Base-by-base conservation (phyloP, 2,888 invertebrate genomes). In the Sisyra terminalis region DNA sequence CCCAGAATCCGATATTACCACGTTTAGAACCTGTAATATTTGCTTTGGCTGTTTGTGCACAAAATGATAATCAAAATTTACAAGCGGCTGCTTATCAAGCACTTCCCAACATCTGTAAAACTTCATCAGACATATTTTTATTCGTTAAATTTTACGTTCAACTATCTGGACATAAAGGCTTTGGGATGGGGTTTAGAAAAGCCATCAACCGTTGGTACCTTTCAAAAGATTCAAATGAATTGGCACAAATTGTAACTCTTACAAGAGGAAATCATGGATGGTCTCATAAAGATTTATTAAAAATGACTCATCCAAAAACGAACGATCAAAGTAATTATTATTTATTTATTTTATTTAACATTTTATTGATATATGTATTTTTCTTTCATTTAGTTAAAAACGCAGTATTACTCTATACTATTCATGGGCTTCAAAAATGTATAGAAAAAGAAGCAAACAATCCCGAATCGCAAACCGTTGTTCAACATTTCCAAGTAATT, bases 241-340 rank as follows among this genome's bases (percentile, higher is more conserved):
- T 85, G 34, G 76, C 74, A 1, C 66, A 71, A 50, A 73, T 74
- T 48, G 66, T 81, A 14, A 73, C 75, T 3, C 69, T 71, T 53
- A 71, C 70, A 43, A 70, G 69, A 40, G 70, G 73, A 7, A 68
- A 74, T 47, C 70, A 77, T 51, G 77, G 78, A 3, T 78, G 82
- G 66, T 71, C 71, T 0, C 85, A 86, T 55, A 76, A 74, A 51
- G 82, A 80, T 50, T 63, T 85, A n/a, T 60, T 78, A 1, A 70
- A 71, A 50, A 66, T 78, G 51, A 73, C 67, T 18, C 79, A 78
- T 55, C 52, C 70, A 3, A 72, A 72, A 55, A 49, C 68, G 36
- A 58, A 61, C n/a, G 58, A 60, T 45, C 54, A 59, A 48, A 65
- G 74, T 59, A 56, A 60, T 63, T 66, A 64, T 37, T n/a, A 17